Evolutionary conservation across 2,888 invertebrate genomes (phyloP).

Genomic region (Catocala sponsa): DNA sequence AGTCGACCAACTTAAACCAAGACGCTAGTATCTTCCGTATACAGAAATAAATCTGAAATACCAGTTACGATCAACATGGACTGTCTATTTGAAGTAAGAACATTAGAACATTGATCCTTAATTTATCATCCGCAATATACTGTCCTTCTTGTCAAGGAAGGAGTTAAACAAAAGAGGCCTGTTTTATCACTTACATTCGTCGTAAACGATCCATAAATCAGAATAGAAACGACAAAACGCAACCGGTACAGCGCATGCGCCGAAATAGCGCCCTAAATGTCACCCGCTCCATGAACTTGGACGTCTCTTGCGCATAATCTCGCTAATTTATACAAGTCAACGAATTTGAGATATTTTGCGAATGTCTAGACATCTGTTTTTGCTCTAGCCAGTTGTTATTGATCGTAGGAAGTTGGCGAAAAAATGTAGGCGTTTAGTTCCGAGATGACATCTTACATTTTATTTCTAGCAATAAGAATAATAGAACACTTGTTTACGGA

Average conservation of each 20-base stretch:
- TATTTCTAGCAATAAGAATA: too few species aligned
- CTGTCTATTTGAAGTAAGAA: constrained; percentile 6
- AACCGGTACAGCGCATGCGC: constrained; percentile 40
- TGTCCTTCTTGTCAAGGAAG: constrained; percentile 36
- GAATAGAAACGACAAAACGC: constrained; percentile 60
- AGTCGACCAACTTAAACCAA: too few species aligned
- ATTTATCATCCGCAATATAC: constrained; percentile 14
- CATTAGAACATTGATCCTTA: constrained; percentile 3
- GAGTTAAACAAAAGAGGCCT: constrained; percentile 27
- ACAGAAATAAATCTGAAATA: constrained; percentile 6
- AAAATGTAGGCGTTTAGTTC: too few species aligned
- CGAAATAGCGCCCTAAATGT: constrained; percentile 78
- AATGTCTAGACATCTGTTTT: constrained; percentile 60
- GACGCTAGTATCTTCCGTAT: not conserved
- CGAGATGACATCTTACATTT: too few species aligned
- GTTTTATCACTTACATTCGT: constrained; percentile 47
- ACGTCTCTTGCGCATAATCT: constrained; percentile 57
- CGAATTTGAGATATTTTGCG: constrained; percentile 59
- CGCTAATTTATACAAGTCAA: constrained; percentile 69
- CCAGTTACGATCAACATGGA: not conserved
- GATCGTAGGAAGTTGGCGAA: constrained; percentile 4
- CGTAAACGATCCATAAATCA: constrained; percentile 58
- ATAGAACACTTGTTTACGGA: too few species aligned
- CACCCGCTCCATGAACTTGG: constrained; percentile 81
- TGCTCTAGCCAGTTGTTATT: constrained; percentile 15